These are phyloP conservation scores for Anthophora plumipes DNA, from an alignment of 2,888 invertebrate species.

Conservation along the genomic window DNA sequence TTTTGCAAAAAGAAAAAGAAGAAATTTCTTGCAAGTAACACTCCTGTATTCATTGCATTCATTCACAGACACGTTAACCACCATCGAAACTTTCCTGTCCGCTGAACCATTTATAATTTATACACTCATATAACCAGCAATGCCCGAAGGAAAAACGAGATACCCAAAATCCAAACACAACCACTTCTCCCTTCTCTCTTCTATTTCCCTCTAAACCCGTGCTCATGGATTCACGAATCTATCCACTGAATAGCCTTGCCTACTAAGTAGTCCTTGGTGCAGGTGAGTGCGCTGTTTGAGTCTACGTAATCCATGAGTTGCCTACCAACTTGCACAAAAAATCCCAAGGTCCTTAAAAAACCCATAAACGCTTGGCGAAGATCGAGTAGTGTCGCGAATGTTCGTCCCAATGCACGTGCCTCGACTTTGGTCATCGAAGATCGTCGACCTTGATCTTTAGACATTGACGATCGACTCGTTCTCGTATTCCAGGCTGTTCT, in stretches of 20 bases:
- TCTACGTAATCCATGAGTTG: slow-evolving; percentile 55
- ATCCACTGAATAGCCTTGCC: slow-evolving; percentile 65
- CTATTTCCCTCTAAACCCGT: too few species aligned
- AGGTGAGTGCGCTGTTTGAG: slow-evolving; percentile 63
- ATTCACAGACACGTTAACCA: not conserved
- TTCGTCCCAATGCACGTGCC: slow-evolving; percentile 3
- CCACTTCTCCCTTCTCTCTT: not conserved
- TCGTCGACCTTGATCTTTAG: slow-evolving; percentile 44
- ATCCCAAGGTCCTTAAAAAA: slow-evolving; percentile 55
- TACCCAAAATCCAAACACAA: not conserved
- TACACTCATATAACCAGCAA: too few species aligned
- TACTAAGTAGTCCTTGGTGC: slow-evolving; percentile 67
- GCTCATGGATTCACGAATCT: slow-evolving; percentile 35
- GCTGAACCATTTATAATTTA: not conserved
- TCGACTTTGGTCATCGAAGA: slow-evolving; percentile 13
- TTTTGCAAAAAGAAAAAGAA: too few species aligned
- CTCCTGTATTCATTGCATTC: too few species aligned
- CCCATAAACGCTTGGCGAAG: slow-evolving; percentile 23
- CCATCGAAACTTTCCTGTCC: not conserved
- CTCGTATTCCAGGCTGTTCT: slow-evolving; percentile 32
- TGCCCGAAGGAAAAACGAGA: not conserved
- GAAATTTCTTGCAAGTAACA: too few species aligned
- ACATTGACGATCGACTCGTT: slow-evolving; percentile 21
- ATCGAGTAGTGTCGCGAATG: slow-evolving; percentile 2
- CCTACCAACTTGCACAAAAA: slow-evolving; percentile 54